Evolutionary conservation across 2,113 vertebrate species (phyloP), one percentile per base, ranked within the genome.

Genomic region (Raja brachyura): DNA sequence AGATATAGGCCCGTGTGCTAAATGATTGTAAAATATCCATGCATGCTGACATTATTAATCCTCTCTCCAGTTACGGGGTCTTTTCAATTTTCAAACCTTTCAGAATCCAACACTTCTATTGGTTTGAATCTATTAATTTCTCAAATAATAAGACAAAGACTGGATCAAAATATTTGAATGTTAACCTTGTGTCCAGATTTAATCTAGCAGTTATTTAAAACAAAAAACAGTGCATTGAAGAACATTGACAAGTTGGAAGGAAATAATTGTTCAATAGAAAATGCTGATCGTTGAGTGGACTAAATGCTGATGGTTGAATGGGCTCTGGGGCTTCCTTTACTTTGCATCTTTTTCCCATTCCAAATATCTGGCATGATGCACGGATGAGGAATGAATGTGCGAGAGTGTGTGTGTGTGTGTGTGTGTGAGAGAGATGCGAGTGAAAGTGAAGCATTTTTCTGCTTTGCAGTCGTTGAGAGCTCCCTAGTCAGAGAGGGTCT

Each of bases 281-380:
- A 63, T 31, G 59, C 59, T 66, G 28, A 61, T 88, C n/a, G 5
- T 85, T 4, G 81, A 54, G 54, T 83, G 39, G 39, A 48, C 39
- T 48, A 48, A 48, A 48, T 48, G 39, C 39, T 20, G 20, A 22
- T 81, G 48, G 54, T 5, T n/a, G 28, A 86, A n/a, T 66, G 83
- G 83, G 61, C n/a, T 88, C 83, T 31, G 59, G 83, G 83, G 83
- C 83, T 88, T 88, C 83, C 59, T 88, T 88, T 88, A 88, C 83
- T 88, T 88, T 88, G 83, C 83, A 88, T 31, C 83, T 66, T n/a
- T 31, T 66, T 88, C n/a, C 59, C 83, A n/a, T 66, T n/a, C 59
- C 83, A 59, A 88, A 63, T 88, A 88, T 59, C 83, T 88, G 83
- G 83, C 83, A 63, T 88, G 83, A 66, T n/a, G 83, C 83, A 66